Conservation (phyloP, 2,113 vertebrate species). For the Paramisgurnus dabryanus region DNA sequence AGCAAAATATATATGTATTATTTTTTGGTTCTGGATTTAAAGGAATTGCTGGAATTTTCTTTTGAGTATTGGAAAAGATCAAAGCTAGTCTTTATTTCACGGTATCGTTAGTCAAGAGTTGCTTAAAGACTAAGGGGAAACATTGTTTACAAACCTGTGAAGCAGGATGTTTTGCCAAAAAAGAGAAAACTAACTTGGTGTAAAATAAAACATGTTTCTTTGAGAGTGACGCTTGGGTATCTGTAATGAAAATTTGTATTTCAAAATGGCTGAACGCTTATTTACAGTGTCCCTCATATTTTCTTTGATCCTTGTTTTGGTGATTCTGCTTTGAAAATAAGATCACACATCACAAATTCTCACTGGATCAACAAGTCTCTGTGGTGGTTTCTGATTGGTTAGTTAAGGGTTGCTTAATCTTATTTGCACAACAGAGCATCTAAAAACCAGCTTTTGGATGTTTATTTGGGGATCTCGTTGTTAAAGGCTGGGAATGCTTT, state of each 20-base stretch:
- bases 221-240: slow-evolving; percentile 9
- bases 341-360: slow-evolving; percentile 36
- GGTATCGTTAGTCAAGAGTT: slow-evolving; percentile 39
- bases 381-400: slow-evolving; percentile 9
- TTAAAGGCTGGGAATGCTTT: not conserved
- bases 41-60: slow-evolving; percentile 51
- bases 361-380: not conserved
- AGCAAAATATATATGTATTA: slow-evolving; percentile 28
- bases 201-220: slow-evolving; percentile 51
- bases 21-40: slow-evolving; percentile 38
- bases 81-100: slow-evolving; percentile 67
- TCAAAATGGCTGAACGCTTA: slow-evolving; percentile 2
- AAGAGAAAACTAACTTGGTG: slow-evolving; percentile 50
- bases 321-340: not conserved
- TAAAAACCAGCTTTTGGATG: not conserved
- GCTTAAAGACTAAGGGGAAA: slow-evolving; percentile 66
- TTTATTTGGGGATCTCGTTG: not conserved
- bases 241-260: not conserved
- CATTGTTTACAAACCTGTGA: slow-evolving; percentile 72
- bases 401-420: not conserved
- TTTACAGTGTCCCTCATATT: slow-evolving; percentile 27
- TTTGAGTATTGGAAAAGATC: slow-evolving; percentile 55
- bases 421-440: slow-evolving; percentile 26
- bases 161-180: slow-evolving; percentile 67
- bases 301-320: not conserved